Evolutionary conservation across 2,888 invertebrate genomes (phyloP), one percentile per base, ranked within the genome.

Genomic region (Eugnorisma glareosa): DNA sequence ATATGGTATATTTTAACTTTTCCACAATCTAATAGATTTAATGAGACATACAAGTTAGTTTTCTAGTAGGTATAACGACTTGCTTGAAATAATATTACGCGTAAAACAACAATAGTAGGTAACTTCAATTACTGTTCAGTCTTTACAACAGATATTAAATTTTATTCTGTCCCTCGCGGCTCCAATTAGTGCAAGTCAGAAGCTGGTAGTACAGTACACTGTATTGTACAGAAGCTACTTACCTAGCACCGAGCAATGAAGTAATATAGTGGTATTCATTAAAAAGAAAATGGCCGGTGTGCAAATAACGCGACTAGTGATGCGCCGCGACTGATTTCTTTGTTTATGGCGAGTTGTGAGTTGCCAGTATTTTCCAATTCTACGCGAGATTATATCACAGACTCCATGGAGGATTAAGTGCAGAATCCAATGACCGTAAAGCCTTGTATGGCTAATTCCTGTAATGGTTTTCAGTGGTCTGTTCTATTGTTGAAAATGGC

Each of bases 311-410:
- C 45, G 54, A n/a, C 37, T 72, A 80, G 76, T 77, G 90, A 91
- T 89, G 89, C 83, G 28, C 79, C 61, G 37, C 43, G 87, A 90
- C 89, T 90, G 91, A 93, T 92, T 93, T 92, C 91, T 90, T 93
- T 93, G 92, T 93, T 92, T 90, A 92, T 89, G 84, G 87, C 87
- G 28, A 64, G 4, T 59, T 88, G n/a, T 31, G 35, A 57, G 4
- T 51, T 89, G 31, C 59, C n/a, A 59, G 21, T 69, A 59, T 81
- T 79, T 61, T 40, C 48, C 48, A 80, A 86, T 90, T 84, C 70
- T 57, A 43, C 5, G 37, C 15, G 24, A 68, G 31, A 64, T 70
- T 35, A 66, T 80, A 54, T 63, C 35, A 67, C 24, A 43, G 18
- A 63, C 31, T 67, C 35, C 37, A 24, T 48, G 21, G 37, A 40